These are phyloP conservation scores for Dicerorhinus sumatrensis DNA, from an alignment of 2,113 vertebrate species.

Conservation along the genomic window DNA sequence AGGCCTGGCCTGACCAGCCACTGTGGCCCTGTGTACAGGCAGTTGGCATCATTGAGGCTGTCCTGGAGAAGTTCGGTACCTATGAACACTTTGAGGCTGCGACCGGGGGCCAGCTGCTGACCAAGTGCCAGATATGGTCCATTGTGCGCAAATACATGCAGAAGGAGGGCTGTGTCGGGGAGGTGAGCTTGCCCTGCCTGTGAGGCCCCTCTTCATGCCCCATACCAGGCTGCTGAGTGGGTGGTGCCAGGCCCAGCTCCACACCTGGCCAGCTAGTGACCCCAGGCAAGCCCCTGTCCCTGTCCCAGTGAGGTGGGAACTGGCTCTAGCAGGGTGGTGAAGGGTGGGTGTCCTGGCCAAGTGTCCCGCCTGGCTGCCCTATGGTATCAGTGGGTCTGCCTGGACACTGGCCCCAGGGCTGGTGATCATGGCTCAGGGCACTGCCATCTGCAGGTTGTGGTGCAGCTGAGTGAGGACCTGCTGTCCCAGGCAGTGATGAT, in stretches of 20 bases:
- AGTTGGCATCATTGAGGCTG: slow-evolving; percentile 93
- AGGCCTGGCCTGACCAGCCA: slow-evolving; percentile 44
- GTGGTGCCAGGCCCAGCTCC: not conserved
- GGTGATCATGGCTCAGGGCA: not conserved
- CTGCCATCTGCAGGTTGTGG: slow-evolving; percentile 91
- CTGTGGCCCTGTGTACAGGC: slow-evolving; percentile 87
- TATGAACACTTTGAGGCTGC: slow-evolving; percentile 96
- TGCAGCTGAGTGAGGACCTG: slow-evolving; percentile 96
- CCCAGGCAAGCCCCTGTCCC: not conserved
- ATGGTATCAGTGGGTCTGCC: not conserved
- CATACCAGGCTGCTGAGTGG: not conserved
- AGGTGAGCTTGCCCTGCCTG: slow-evolving; percentile 88
- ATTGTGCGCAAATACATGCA: slow-evolving; percentile 96
- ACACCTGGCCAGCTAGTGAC: not conserved
- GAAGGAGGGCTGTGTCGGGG: slow-evolving; percentile 96
- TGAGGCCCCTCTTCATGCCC: not conserved
- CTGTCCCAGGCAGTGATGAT: slow-evolving; percentile 98
- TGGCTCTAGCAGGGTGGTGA: slow-evolving; percentile 4
- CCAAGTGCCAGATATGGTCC: slow-evolving; percentile 96
- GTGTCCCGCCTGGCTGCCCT: not conserved
- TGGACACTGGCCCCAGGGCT: not conserved
- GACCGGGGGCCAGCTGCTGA: slow-evolving; percentile 93
- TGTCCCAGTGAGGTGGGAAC: not conserved
- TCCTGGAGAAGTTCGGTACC: slow-evolving; percentile 94
- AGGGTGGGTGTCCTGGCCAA: not conserved